These are phyloP conservation scores for Autographa gamma DNA, from an alignment of 2,888 invertebrate species.

Conservation along the genomic window DNA sequence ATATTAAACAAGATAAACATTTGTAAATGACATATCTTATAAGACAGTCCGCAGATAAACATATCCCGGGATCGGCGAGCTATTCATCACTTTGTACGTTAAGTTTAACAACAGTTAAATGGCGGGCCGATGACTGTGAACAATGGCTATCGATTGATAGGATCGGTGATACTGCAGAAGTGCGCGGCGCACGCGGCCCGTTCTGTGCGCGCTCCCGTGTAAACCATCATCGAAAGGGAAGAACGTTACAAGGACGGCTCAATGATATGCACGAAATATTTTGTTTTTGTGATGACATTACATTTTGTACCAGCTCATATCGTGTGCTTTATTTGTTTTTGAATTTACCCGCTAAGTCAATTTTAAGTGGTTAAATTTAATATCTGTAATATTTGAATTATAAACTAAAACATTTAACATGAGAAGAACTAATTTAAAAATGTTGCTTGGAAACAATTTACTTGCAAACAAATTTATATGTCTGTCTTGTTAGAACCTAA, in stretches of 20 bases:
- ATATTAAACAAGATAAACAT: conserved; percentile 55
- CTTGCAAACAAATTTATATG: background rate
- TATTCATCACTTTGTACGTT: conserved; percentile 72
- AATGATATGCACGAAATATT: background rate
- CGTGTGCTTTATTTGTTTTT: too few species aligned
- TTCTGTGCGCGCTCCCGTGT: conserved; percentile 55
- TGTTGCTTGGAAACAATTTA: background rate
- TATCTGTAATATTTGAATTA: too few species aligned
- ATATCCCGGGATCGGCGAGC: conserved; percentile 64
- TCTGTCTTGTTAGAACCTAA: background rate
- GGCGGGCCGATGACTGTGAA: conserved; percentile 73
- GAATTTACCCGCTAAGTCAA: too few species aligned
- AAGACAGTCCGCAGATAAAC: conserved; percentile 70
- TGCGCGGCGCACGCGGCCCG: conserved; percentile 58
- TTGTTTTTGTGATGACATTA: too few species aligned
- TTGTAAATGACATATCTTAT: conserved; percentile 65
- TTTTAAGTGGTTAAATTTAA: too few species aligned
- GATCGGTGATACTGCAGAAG: conserved; percentile 71
- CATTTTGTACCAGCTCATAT: too few species aligned
- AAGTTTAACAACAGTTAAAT: conserved; percentile 73
- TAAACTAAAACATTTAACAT: too few species aligned
- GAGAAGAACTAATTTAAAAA: too few species aligned
- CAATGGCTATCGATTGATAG: conserved; percentile 77
- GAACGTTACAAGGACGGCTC: background rate
- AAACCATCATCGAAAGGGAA: conserved; percentile 47